These are phyloP conservation scores for Limnodromus scolopaceus DNA, from an alignment of 2,797 vertebrate species.

Conservation along the genomic window DNA sequence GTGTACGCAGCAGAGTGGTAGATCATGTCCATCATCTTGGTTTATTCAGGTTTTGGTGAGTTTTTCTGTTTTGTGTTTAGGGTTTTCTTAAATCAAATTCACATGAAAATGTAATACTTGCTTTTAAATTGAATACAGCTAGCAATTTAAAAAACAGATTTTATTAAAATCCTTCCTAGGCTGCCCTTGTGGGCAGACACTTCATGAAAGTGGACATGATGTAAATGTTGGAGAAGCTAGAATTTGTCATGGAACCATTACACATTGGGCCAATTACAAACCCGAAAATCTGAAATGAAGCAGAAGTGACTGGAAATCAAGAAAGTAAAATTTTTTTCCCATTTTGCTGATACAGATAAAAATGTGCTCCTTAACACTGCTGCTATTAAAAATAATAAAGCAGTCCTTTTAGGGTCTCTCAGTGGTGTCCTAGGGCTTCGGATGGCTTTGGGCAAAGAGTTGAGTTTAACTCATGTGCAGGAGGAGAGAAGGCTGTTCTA, in stretches of 20 bases:
- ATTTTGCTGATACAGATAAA: background rate
- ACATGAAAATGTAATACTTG: background rate
- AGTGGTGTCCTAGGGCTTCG: background rate
- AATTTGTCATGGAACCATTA: background rate
- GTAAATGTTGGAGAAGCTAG: background rate
- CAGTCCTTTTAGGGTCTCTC: background rate
- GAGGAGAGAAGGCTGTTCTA: background rate
- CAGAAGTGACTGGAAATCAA: background rate
- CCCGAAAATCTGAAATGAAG: background rate
- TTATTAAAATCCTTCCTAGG: background rate
- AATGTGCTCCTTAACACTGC: background rate
- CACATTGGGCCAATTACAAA: background rate
- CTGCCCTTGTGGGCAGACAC: background rate
- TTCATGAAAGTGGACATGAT: background rate
- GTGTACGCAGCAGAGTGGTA: fast-evolving
- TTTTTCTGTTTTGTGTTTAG: background rate
- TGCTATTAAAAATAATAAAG: background rate
- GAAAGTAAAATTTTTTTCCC: background rate
- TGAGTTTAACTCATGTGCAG: background rate
- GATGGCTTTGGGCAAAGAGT: background rate
- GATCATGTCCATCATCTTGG: background rate
- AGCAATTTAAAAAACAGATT: background rate
- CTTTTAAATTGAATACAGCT: background rate
- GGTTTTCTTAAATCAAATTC: background rate
- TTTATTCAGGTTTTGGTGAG: background rate